Evolutionary conservation across 1,140 invertebrate species (phyloP).

Genomic region (Chelonus insularis): DNA sequence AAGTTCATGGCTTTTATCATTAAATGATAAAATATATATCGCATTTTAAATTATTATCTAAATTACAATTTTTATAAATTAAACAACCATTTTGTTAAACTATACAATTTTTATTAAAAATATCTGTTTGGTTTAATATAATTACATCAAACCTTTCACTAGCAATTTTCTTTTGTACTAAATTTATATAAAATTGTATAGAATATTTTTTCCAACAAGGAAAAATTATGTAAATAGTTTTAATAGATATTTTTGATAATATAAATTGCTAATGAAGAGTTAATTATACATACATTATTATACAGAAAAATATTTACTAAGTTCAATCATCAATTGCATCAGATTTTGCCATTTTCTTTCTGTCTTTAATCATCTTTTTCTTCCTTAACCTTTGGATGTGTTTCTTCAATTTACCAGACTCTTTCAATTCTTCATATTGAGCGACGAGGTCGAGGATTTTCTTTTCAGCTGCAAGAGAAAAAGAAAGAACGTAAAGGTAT

Average conservation of each 20-base stretch:
- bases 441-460: constrained; percentile 69
- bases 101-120: background rate
- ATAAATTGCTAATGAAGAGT: too few relatives aligned
- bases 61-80: background rate
- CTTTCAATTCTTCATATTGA: constrained; percentile 75
- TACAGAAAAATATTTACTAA: background rate
- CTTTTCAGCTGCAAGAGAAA: constrained; percentile 67
- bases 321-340: background rate
- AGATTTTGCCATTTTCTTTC: constrained; percentile 46
- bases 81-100: background rate
- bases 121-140: background rate
- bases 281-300: too few relatives aligned
- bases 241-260: too few relatives aligned
- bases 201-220: too few relatives aligned
- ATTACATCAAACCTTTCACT: too few relatives aligned
- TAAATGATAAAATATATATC: background rate
- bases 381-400: constrained; percentile 75
- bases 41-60: too few relatives aligned
- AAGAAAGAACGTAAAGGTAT: constrained; percentile 12
- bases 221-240: too few relatives aligned
- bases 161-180: too few relatives aligned
- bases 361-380: constrained; percentile 64
- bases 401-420: constrained; percentile 71
- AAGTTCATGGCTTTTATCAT: background rate
- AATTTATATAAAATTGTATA: too few relatives aligned